Base-by-base conservation (phyloP, 2,113 vertebrate species). In the Platanista minor region DNA sequence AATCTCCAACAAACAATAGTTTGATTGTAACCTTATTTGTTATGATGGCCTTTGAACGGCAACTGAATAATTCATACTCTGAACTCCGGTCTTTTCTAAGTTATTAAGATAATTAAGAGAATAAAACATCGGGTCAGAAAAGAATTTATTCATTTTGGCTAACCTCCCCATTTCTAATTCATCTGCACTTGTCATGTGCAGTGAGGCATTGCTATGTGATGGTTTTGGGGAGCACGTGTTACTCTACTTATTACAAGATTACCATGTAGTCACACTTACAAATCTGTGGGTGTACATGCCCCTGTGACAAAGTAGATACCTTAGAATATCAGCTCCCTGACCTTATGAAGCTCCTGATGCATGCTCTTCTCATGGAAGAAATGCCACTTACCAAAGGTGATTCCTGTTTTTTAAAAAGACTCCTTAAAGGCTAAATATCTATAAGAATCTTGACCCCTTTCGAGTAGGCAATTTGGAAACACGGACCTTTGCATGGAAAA, bases 1-100 rank as follows among this genome's bases (percentile, higher is more conserved):
- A 72, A 49, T 92, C 20, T 72, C 61, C 33, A 67, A 31, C 25
- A 91, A 95, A 94, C 17, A 77, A 31, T 46, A 77, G 61, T 78
- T 93, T 90, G 90, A 93, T 91, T 62, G 20, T 20, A 85, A 57
- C 87, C 57, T 78, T 80, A 81, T 71, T 96, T 66, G 71, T 72
- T 67, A 72, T n/a, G 0, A 54, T 39, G 27, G 36, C 80, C 46
- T 97, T 77, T 57, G 29, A 90, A 66, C 41, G 77, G 6, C 23
- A 94, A 54, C 21, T 49, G 59, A 95, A 81, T 87, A 90, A 93
- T 71, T 92, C 88, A 85, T 87, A 66, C 9, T 46, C 31, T 21
- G 21, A 33, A 80, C 8, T 66, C 31, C 14, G 5, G 18, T 74
- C 54, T 95, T 90, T 87, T 72, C 62, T 87, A 96, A 78, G 54